Conservation (phyloP, 2,888 invertebrate genomes). For the Drosophila ochracea region DNA sequence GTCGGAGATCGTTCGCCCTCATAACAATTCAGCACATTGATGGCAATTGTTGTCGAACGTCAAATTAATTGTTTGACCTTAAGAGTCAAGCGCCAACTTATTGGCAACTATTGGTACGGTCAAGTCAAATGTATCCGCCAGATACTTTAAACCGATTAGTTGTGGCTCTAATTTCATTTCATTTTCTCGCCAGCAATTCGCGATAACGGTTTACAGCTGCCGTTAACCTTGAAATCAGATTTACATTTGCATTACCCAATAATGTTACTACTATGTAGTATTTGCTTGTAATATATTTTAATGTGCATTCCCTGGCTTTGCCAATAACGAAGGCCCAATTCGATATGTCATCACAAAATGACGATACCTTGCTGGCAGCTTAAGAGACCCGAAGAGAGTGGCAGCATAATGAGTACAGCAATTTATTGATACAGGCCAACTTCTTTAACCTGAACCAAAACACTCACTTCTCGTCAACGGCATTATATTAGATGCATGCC, state of each 20-base stretch:
- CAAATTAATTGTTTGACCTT: conserved; percentile 71
- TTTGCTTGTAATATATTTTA: conserved; percentile 35
- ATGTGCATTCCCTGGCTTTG: conserved; percentile 45
- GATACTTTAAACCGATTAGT: conserved; percentile 70
- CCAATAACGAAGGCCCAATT: conserved; percentile 15
- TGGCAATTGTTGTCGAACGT: conserved; percentile 16
- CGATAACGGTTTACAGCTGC: conserved; percentile 53
- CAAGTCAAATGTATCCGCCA: conserved; percentile 33
- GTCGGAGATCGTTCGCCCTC: conserved; percentile 53
- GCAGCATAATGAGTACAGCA: background rate
- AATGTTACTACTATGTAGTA: background rate
- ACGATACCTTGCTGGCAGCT: background rate
- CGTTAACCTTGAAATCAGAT: conserved; percentile 51
- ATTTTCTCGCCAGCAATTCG: conserved; percentile 38
- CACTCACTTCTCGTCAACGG: background rate
- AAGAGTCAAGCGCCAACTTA: conserved; percentile 41
- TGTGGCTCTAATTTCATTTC: conserved; percentile 55
- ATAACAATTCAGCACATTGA: conserved; percentile 30
- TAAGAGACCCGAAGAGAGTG: too few relatives aligned
- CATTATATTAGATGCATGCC: background rate
- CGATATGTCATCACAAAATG: conserved; percentile 20
- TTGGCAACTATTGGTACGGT: conserved; percentile 20
- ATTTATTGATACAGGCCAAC: background rate
- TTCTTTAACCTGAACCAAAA: background rate
- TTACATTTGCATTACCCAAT: conserved; percentile 23